Percentiles rank a stretch among this genome's conserved stretches.
These are phyloP conservation scores for Nyctibius grandis DNA, from an alignment of 2,797 vertebrate species.

Conservation along the genomic window DNA sequence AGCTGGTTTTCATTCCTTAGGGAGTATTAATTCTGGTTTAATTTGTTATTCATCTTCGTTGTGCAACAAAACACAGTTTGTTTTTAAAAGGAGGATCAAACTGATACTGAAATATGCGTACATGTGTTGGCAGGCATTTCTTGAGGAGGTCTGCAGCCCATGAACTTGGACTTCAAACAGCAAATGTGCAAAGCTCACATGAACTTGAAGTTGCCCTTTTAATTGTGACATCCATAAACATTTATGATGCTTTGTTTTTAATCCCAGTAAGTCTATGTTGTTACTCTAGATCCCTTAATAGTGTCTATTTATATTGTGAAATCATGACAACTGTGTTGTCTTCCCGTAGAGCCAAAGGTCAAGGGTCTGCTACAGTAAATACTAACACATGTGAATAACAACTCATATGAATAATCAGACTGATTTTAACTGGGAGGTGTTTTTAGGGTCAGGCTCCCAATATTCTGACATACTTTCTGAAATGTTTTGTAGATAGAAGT, in stretches of 20 bases:
- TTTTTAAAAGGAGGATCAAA: slow-evolving; percentile 37
- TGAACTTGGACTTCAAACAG: slow-evolving; percentile 19
- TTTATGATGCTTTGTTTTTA: slow-evolving; percentile 33
- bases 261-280: not conserved
- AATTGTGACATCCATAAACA: slow-evolving; percentile 30
- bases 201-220: slow-evolving; percentile 36
- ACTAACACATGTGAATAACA: slow-evolving; percentile 27
- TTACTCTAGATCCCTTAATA: not conserved
- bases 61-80: not conserved
- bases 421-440: not conserved
- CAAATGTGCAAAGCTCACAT: slow-evolving; percentile 6
- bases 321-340: slow-evolving; percentile 40
- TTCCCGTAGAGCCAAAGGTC: not conserved
- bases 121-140: slow-evolving; percentile 25
- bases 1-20: not conserved
- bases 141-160: not conserved
- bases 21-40: not conserved
- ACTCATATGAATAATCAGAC: slow-evolving; percentile 1
- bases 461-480: slow-evolving; percentile 44
- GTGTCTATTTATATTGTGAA: slow-evolving; percentile 49
- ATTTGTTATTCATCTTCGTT: slow-evolving; percentile 30
- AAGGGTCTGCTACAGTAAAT: slow-evolving; percentile 23
- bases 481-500: slow-evolving; percentile 10
- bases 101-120: not conserved
- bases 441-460: slow-evolving; percentile 19